Base-by-base conservation (phyloP, 1,140 invertebrate genomes). In the Trichonephila clavata region DNA sequence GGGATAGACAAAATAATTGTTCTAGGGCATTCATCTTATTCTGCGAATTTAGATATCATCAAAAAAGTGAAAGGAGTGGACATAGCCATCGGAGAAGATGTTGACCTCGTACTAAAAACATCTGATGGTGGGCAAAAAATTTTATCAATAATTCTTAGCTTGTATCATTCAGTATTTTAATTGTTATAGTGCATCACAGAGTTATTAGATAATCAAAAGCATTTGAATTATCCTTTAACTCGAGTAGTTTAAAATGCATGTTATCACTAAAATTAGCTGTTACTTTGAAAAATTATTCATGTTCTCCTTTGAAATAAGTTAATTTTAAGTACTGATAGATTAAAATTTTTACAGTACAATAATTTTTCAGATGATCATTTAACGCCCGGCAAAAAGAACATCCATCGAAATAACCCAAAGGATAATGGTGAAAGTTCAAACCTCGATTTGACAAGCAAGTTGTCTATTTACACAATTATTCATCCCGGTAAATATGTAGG, bases 1-100 rank as follows among this genome's bases (percentile, higher is more conserved):
- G 97, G 97, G 27, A 96, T 98, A 1, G 97, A 98, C 32, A 98
- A 98, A 90, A 97, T 99, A 10, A 98, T 99, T 43, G 98, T 97
- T 5, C 95, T 99, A 16, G 98, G 98, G 0, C 98, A 99, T 96
- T 98, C 98, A 0, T 98, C 98, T 0, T 98, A 96, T 94, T 96
- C 96, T 1, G 97, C 96, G 94, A 98, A 99, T 95, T 96, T 97
- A 95, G 96, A 97, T 95, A 98, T 99, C 84, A 98, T 98, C 0
- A 95, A 95, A 92, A 96, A 98, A 94, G 97, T 99, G 14, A 97
- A 97, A 32, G 97, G 97, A 7, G 97, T 99, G 10, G 98, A 99
- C 96, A 95, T 98, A 5, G 98, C 99, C 0, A 97, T 99, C 84
- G 98, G 98, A 8, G 98, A 97, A 83, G 97, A 98, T 95, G 98